These are phyloP conservation scores for Gymnocypris eckloni DNA, from an alignment of 2,797 vertebrate species.

Conservation along the genomic window DNA sequence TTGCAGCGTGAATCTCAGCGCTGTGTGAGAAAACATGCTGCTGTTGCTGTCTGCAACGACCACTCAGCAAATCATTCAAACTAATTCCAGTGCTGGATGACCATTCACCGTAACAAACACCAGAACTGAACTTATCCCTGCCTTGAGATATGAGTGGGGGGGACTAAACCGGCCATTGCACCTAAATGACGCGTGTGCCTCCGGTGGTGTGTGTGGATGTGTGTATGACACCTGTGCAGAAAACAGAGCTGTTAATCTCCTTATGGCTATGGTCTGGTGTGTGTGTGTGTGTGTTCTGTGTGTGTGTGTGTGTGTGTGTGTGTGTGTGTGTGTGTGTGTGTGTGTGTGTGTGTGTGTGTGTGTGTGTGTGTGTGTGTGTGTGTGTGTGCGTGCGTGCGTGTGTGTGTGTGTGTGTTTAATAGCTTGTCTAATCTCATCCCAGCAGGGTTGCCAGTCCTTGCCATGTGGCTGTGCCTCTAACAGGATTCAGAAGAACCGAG, in stretches of 20 bases:
- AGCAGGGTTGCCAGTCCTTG: conserved; percentile 53
- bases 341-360: no score
- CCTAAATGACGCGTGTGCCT: background rate
- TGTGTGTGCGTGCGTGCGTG: background rate
- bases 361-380: conserved; percentile 2
- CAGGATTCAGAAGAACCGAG: conserved; percentile 61
- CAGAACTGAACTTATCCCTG: background rate
- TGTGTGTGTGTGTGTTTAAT: conserved; percentile 50
- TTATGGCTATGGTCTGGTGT: conserved; percentile 23
- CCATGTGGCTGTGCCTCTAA: conserved; percentile 59
- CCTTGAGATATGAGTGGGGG: background rate
- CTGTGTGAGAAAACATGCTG: background rate
- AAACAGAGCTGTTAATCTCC: conserved; percentile 35
- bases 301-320: no score
- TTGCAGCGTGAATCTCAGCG: background rate
- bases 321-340: conserved; percentile 8
- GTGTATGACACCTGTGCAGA: conserved; percentile 28
- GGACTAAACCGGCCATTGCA: background rate
- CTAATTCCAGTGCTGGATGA: background rate
- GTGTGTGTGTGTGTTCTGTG: conserved; percentile 17
- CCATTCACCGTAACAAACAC: background rate
- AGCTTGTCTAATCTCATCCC: conserved; percentile 58
- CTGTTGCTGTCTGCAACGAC: background rate
- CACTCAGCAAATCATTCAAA: conserved; percentile 5
- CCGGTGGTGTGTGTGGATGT: background rate